phyloP scores from a whole-genome alignment of 2,888 invertebrate species.

The Scaptomyza caliginosa region DNA sequence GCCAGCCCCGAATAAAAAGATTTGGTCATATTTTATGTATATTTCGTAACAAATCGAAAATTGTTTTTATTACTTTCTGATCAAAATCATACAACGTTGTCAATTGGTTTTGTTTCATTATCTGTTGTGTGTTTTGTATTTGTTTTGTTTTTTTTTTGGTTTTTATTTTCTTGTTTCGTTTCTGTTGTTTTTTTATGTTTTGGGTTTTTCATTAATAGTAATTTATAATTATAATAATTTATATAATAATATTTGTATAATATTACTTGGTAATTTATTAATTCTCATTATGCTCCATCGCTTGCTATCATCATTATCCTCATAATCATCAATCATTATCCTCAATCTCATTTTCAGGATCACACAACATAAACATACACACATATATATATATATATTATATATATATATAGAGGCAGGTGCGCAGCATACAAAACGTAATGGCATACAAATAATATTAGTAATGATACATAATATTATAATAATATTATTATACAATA shows the following conservation, averaged over 20 bases:
- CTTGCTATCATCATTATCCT: conserved; percentile 3
- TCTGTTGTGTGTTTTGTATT: conserved; percentile 53
- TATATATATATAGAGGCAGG: conserved; percentile 35
- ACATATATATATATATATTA: conserved; percentile 9
- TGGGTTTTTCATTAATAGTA: conserved; percentile 67
- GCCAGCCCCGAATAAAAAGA: conserved; percentile 20
- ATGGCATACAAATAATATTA: conserved; percentile 21
- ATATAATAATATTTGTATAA: conserved; percentile 78
- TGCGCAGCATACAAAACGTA: conserved; percentile 33
- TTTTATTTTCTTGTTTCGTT: conserved; percentile 35
- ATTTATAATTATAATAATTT: conserved; percentile 78
- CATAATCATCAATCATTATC: conserved; percentile 1
- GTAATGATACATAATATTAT: conserved; percentile 21
- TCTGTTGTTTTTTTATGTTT: conserved; percentile 43
- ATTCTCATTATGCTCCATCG: conserved; percentile 55
- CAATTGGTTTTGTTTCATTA: conserved; percentile 78
- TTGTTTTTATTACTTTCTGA: conserved; percentile 81
- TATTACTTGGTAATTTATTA: conserved; percentile 80
- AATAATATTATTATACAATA: conserved; percentile 39
- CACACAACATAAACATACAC: conserved; percentile 49
- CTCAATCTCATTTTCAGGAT: conserved; percentile 61
- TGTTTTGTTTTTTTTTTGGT: conserved; percentile 61
- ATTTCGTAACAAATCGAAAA: conserved; percentile 78
- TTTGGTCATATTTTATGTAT: conserved; percentile 58
- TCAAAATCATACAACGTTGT: conserved; percentile 84